Percentiles rank a stretch among this genome's conserved stretches.
phyloP scores from a whole-genome alignment of 2,113 vertebrate species.

The Triplophysa tibetana region DNA sequence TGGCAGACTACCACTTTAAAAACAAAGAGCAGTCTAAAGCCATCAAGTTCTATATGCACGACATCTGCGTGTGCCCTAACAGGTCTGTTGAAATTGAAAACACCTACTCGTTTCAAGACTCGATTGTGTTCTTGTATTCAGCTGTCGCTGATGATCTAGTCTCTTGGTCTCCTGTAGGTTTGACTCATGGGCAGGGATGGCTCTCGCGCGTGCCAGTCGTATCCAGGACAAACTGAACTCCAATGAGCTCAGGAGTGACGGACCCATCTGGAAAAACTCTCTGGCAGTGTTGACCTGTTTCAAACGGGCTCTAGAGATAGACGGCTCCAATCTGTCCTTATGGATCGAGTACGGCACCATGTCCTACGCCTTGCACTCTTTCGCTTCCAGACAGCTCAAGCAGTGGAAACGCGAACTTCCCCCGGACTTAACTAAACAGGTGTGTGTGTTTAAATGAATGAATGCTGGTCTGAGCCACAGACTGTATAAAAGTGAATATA shows the following conservation, averaged over 20 bases:
- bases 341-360: constrained; percentile 99
- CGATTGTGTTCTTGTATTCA: neutral
- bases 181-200: constrained; percentile 99
- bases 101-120: no score
- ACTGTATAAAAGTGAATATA: no score
- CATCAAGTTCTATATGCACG: constrained; percentile 97
- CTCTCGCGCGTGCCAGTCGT: constrained; percentile 91
- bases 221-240: constrained; percentile 98
- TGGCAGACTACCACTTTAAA: constrained; percentile 98
- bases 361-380: constrained; percentile 87
- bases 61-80: constrained; percentile 93
- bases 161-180: constrained; percentile 73
- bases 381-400: constrained; percentile 93
- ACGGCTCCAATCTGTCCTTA: constrained; percentile 89
- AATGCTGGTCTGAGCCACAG: neutral
- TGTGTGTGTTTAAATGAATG: constrained; percentile 1
- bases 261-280: constrained; percentile 93
- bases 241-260: constrained; percentile 94
- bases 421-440: constrained; percentile 87
- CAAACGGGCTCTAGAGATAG: constrained; percentile 90
- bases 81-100: constrained; percentile 71
- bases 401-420: constrained; percentile 88
- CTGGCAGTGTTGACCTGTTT: constrained; percentile 91
- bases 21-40: constrained; percentile 99
- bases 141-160: neutral